Evolutionary conservation across 23 tunicate genomes (phyloP), one percentile per base, ranked within the genome.

Genomic region (Styela plicata): DNA sequence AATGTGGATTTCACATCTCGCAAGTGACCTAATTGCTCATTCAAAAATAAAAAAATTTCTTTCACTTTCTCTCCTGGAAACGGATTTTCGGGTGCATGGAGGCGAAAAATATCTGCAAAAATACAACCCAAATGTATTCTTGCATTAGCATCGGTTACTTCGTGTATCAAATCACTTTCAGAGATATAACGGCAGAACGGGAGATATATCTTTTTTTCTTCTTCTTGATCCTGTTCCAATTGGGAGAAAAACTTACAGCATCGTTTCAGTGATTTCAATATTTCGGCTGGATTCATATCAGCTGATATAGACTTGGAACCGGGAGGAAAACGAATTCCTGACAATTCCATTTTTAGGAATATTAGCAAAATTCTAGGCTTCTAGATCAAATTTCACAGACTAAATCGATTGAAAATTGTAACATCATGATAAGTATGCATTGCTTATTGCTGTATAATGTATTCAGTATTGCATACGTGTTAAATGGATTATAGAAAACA

Each of bases 221-320:
- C 93, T 31, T 93, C 89, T 34, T 93, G 86, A 80, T 93, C 89
- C 85, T 93, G 98, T 23, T 93, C 98, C 62, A 93, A 89, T 88
- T 93, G 87, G 18, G 92, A 80, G 52, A 93, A 88, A 83, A 88
- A 93, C 74, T 86, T 86, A 69, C 93, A 88, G 64, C 98, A 93
- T 93, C 84, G 88, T 89, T 93, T 62, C 33, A 82, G 70, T 5
- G 85, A 86, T 74, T 92, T 92, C 68, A 84, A 78, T 69, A 92
- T 35, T 74, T 92, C 97, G 1, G 82, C 28, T 2, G 91, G 88
- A 57, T 74, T 87, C 97, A 92, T 92, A 67, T 92, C 97, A 57
- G 91, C 78, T 0, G 97, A 92, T 2, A 92, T 67, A 83, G 81
- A 82, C 30, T 92, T 92, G 23, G 86, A 87, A 1, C 89, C 97